Conservation (phyloP, 1,140 invertebrate species). For the Chironomus striatipennis region DNA sequence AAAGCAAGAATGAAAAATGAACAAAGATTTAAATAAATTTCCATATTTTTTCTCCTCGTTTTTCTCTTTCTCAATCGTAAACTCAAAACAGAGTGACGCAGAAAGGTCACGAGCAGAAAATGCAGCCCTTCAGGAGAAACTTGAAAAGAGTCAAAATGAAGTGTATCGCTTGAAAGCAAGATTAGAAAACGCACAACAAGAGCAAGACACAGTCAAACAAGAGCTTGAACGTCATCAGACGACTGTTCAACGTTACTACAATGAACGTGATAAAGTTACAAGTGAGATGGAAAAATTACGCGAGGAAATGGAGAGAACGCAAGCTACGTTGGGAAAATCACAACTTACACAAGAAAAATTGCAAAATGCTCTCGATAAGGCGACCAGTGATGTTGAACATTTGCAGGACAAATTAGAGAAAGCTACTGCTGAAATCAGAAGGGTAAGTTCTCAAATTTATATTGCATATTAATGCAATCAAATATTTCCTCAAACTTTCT, state of each 20-base stretch:
- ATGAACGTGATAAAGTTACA: slow-evolving; percentile 76
- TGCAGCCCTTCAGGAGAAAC: slow-evolving; percentile 78
- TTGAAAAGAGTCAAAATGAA: slow-evolving; percentile 89
- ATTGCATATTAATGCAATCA: background rate
- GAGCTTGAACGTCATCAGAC: slow-evolving; percentile 65
- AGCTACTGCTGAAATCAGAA: slow-evolving; percentile 65
- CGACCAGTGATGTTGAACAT: slow-evolving; percentile 84
- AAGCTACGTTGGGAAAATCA: slow-evolving; percentile 78
- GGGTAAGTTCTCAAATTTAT: slow-evolving; percentile 46
- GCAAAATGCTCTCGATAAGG: slow-evolving; percentile 76
- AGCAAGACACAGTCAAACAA: slow-evolving; percentile 84
- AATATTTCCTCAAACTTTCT: background rate
- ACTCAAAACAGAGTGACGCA: slow-evolving; percentile 57
- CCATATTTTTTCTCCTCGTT: no score
- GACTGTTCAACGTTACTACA: slow-evolving; percentile 68
- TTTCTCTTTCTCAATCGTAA: no score
- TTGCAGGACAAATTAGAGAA: slow-evolving; percentile 79
- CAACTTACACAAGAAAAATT: slow-evolving; percentile 85
- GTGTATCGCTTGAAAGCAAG: slow-evolving; percentile 88
- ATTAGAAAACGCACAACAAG: slow-evolving; percentile 87
- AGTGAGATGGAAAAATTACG: slow-evolving; percentile 80
- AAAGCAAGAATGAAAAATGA: no score
- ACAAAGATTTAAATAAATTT: no score
- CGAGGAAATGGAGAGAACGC: slow-evolving; percentile 81
- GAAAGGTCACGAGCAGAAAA: slow-evolving; percentile 76